phyloP scores from a whole-genome alignment of 1,140 invertebrate species.

The Papilio polyxenes region DNA sequence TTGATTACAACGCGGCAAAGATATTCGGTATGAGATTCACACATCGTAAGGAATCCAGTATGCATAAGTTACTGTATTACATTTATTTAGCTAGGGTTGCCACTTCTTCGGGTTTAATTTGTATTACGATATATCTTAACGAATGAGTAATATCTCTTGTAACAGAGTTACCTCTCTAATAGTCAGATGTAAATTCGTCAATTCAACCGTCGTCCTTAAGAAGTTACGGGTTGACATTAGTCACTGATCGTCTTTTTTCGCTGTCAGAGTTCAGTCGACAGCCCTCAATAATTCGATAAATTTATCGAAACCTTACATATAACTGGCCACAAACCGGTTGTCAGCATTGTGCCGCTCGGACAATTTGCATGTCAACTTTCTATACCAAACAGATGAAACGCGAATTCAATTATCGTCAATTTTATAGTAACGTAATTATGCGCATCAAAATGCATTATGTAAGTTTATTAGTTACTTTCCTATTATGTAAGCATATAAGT shows the following conservation, averaged over 20 bases:
- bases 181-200: no score
- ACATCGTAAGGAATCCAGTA: constrained; percentile 17
- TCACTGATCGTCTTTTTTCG: background rate
- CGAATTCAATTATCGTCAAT: background rate
- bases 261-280: background rate
- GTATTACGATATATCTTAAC: no score
- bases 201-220: no score
- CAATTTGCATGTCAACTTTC: constrained; percentile 32
- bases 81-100: constrained; percentile 26
- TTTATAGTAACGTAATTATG: background rate
- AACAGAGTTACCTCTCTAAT: no score
- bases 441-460: background rate
- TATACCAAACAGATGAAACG: constrained; percentile 1
- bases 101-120: background rate
- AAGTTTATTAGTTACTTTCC: background rate
- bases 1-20: background rate
- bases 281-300: background rate
- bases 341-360: constrained; percentile 30
- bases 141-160: no score
- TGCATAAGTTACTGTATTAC: constrained; percentile 35
- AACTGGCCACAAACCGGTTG: constrained; percentile 30
- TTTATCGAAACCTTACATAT: background rate
- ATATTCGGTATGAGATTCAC: constrained; percentile 20
- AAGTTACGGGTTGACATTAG: no score
- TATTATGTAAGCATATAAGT: background rate